Evolutionary conservation across 1,140 invertebrate genomes (phyloP).

Genomic region (Pogonus chalceus): DNA sequence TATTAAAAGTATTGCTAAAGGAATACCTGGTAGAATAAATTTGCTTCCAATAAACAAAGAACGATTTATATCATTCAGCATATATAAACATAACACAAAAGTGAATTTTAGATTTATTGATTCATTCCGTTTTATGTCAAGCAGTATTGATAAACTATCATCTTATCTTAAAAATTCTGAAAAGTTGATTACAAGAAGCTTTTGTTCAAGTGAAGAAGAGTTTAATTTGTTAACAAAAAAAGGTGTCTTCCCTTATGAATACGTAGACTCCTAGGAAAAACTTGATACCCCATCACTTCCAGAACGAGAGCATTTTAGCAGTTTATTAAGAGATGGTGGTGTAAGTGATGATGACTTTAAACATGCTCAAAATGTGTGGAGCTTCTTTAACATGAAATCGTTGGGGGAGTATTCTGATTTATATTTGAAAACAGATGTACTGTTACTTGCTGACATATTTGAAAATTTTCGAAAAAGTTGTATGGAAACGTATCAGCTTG

Average conservation of each 20-base stretch:
- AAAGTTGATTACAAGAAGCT: conserved; percentile 13
- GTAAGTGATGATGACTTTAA: conserved; percentile 31
- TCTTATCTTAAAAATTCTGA: conserved; percentile 10
- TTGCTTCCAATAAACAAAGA: conserved; percentile 19
- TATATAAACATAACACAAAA: conserved; percentile 11
- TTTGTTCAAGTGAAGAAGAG: conserved; percentile 14
- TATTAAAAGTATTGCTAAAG: conserved; percentile 20
- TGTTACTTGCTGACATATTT: conserved; percentile 32
- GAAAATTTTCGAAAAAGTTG: conserved; percentile 28
- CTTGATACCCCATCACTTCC: conserved; percentile 27
- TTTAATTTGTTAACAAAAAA: conserved; percentile 19
- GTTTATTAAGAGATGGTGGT: conserved; percentile 22
- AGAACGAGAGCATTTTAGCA: conserved; percentile 29
- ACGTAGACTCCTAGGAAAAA: conserved; percentile 21
- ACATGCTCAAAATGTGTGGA: conserved; percentile 31
- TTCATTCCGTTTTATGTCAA: conserved; percentile 19
- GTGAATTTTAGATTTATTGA: conserved; percentile 21
- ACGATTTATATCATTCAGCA: conserved; percentile 21
- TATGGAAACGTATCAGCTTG: conserved; percentile 19
- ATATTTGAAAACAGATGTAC: conserved; percentile 34
- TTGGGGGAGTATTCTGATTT: conserved; percentile 34
- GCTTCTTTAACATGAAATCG: conserved; percentile 27
- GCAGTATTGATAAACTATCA: conserved; percentile 18
- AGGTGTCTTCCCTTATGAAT: conserved; percentile 26
- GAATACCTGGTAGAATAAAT: conserved; percentile 17